Evolutionary conservation across 2,888 invertebrate species (phyloP).

Genomic region (Dolomedes plantarius): DNA sequence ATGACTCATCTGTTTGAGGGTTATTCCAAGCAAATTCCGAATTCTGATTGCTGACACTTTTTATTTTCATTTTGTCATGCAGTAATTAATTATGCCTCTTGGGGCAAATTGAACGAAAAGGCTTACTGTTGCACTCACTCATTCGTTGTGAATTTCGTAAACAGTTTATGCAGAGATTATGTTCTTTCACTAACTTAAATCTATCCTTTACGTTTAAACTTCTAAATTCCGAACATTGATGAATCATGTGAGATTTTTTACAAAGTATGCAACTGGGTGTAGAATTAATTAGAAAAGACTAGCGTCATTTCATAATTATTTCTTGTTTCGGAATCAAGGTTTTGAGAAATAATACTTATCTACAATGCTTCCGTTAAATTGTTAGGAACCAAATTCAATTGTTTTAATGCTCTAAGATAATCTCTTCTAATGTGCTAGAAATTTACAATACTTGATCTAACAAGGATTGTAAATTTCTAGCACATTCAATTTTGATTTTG

Average conservation of each 20-base stretch:
- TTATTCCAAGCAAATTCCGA: too few relatives aligned
- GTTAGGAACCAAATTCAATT: background rate
- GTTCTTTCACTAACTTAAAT: background rate
- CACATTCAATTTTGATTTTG: background rate
- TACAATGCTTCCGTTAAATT: background rate
- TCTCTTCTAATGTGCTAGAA: too few relatives aligned
- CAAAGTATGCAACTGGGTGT: background rate
- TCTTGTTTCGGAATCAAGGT: background rate
- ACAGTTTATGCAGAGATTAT: background rate
- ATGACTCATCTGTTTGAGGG: too few relatives aligned
- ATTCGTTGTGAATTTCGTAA: too few relatives aligned
- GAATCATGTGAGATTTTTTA: background rate
- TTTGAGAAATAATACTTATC: background rate
- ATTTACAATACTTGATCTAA: background rate
- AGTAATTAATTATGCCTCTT: too few relatives aligned
- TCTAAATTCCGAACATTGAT: background rate
- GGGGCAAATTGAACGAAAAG: too few relatives aligned
- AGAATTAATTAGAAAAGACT: background rate
- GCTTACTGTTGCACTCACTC: too few relatives aligned
- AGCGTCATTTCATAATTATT: background rate
- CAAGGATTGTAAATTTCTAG: background rate
- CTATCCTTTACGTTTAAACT: background rate
- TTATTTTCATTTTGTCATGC: too few relatives aligned
- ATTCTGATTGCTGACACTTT: too few relatives aligned
- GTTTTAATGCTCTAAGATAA: background rate